A percentile compares a stretch with the other conserved stretches of the same genome.
Evolutionary conservation across 92 coral and sea anemone genomes (phyloP).

Genomic region (Bergia puertoricense): DNA sequence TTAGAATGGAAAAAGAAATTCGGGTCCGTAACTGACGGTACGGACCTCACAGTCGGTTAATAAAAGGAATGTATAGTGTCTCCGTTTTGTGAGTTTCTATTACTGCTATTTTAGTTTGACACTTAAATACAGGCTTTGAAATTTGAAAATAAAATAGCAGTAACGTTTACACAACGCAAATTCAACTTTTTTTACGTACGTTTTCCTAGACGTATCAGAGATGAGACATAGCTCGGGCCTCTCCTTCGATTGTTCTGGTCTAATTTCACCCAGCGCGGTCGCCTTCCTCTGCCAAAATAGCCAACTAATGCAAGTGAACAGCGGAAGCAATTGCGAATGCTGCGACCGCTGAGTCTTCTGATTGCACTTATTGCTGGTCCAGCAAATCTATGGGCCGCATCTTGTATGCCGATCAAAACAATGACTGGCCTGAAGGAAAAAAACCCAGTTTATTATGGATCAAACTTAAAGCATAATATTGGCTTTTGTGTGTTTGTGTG

Average conservation of each 20-base stretch:
- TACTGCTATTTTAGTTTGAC: too few species aligned
- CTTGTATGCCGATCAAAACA: conserved; percentile 46
- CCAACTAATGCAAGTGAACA: conserved; percentile 49
- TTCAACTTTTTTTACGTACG: not conserved
- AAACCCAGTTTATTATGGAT: not conserved
- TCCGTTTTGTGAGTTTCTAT: too few species aligned
- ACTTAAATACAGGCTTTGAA: too few species aligned
- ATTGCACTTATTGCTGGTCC: conserved; percentile 4
- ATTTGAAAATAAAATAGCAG: too few species aligned
- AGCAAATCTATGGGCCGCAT: conserved; percentile 30
- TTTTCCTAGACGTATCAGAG: conserved; percentile 36
- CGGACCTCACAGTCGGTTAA: too few species aligned
- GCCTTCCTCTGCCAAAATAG: conserved; percentile 27
- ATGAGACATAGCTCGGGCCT: conserved; percentile 36
- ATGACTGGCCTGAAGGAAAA: conserved; percentile 8
- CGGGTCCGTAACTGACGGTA: too few species aligned
- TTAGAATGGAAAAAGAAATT: too few species aligned
- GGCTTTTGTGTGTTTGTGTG: not conserved
- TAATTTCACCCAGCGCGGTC: conserved; percentile 39
- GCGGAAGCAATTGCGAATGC: conserved; percentile 20
- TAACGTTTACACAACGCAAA: not conserved
- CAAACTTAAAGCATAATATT: not conserved
- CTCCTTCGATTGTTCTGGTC: conserved; percentile 30
- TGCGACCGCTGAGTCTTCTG: conserved; percentile 16
- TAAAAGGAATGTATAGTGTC: too few species aligned